These are phyloP conservation scores for Oligia strigilis DNA, from an alignment of 2,888 invertebrate species.

Conservation along the genomic window DNA sequence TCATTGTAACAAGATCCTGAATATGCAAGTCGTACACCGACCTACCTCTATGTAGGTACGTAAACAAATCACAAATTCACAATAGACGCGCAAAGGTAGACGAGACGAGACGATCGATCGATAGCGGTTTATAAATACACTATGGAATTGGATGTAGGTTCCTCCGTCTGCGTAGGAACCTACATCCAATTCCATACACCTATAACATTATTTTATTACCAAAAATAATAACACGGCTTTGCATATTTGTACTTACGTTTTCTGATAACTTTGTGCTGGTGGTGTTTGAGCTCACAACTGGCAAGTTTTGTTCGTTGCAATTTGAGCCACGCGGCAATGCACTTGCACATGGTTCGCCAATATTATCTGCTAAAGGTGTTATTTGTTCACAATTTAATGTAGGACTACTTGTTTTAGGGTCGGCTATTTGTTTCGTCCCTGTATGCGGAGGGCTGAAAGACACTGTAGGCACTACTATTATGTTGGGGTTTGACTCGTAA, in stretches of 20 bases:
- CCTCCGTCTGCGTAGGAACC: neutral
- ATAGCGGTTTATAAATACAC: slow-evolving; percentile 1
- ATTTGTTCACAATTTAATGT: slow-evolving; percentile 16
- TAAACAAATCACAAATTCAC: neutral
- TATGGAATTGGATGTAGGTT: neutral
- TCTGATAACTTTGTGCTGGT: slow-evolving; percentile 2
- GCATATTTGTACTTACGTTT: slow-evolving; percentile 33
- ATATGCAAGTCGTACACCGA: neutral
- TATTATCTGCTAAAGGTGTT: neutral
- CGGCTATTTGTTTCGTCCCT: neutral
- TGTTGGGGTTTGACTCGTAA: slow-evolving; percentile 68
- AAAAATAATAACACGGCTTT: neutral
- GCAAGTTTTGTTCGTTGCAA: neutral
- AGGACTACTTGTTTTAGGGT: neutral
- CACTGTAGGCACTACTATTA: slow-evolving; percentile 65
- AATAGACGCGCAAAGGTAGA: neutral
- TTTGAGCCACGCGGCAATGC: neutral
- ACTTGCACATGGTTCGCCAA: no score
- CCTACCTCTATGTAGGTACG: neutral
- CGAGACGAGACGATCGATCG: neutral
- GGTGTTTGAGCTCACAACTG: neutral
- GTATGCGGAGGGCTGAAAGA: neutral
- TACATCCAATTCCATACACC: no score
- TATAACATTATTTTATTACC: neutral
- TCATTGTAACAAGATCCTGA: neutral